Evolutionary conservation across 2,113 vertebrate genomes (phyloP).

Genomic region (Willisornis vidua): DNA sequence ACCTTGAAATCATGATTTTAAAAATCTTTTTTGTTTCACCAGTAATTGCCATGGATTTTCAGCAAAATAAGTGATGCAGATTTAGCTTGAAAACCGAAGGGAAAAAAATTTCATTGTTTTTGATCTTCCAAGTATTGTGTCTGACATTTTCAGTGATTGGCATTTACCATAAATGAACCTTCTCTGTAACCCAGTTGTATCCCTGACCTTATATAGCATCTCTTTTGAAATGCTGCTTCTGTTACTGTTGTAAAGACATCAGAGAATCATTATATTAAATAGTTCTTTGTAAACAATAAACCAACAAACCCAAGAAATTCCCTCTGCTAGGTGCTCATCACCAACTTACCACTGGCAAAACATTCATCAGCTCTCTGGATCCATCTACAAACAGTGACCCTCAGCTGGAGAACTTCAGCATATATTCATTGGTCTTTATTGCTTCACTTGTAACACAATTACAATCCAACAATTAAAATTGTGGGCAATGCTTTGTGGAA

Average conservation of each 20-base stretch:
- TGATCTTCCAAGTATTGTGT: slow-evolving; percentile 34
- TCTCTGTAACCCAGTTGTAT: background rate
- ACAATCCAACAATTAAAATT: background rate
- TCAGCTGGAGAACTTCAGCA: background rate
- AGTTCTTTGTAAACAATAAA: slow-evolving; percentile 64
- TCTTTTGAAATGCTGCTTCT: background rate
- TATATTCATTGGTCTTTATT: background rate
- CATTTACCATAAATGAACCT: background rate
- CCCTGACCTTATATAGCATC: background rate
- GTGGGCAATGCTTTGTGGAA: background rate
- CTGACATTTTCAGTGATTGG: background rate
- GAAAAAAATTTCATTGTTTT: background rate
- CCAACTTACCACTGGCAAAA: background rate
- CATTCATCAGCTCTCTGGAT: background rate
- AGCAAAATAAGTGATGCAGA: background rate
- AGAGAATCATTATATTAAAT: slow-evolving; percentile 23
- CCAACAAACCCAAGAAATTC: slow-evolving; percentile 1
- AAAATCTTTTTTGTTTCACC: background rate
- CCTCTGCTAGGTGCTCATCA: background rate
- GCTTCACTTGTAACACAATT: background rate
- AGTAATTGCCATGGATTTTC: background rate
- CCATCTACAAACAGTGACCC: fast-evolving
- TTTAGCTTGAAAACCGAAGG: background rate
- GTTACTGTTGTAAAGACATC: slow-evolving; percentile 41
- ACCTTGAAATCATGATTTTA: background rate